Evolutionary conservation across 2,113 vertebrate species (phyloP).

Genomic region (Daubentonia madagascariensis): DNA sequence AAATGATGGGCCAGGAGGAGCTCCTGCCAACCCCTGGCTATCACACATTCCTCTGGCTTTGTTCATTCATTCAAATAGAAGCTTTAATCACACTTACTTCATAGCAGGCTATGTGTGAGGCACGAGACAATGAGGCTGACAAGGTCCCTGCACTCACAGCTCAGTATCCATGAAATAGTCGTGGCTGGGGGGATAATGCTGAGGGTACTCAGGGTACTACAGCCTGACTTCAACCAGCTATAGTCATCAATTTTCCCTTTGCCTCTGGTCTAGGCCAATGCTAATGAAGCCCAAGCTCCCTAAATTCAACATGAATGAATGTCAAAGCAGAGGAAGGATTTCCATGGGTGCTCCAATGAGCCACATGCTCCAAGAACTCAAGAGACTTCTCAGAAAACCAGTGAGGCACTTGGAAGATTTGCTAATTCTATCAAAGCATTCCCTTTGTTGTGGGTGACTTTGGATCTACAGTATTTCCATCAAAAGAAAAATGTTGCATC

Average conservation of each 20-base stretch:
- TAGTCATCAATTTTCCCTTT: not conserved
- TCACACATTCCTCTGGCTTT: not conserved
- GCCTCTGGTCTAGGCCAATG: not conserved
- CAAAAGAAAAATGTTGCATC: not conserved
- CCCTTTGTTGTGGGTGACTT: not conserved
- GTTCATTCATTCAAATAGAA: not conserved
- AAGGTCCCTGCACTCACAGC: not conserved
- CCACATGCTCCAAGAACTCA: not conserved
- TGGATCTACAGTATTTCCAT: not conserved
- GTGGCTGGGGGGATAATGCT: not conserved
- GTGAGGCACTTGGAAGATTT: not conserved
- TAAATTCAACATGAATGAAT: not conserved
- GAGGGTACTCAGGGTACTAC: not conserved
- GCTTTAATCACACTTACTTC: not conserved
- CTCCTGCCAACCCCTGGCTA: not conserved
- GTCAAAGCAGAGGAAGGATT: not conserved
- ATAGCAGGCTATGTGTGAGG: not conserved
- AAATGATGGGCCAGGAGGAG: not conserved
- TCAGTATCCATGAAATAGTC: not conserved
- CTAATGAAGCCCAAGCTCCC: not conserved
- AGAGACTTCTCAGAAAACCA: not conserved
- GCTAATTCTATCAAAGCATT: not conserved
- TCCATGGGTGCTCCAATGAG: not conserved
- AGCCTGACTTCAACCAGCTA: not conserved
- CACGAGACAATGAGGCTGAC: not conserved